Percentiles rank a stretch among this genome's conserved stretches.
phyloP scores from a whole-genome alignment of 2,888 invertebrate species.

The Erebia epiphron region DNA sequence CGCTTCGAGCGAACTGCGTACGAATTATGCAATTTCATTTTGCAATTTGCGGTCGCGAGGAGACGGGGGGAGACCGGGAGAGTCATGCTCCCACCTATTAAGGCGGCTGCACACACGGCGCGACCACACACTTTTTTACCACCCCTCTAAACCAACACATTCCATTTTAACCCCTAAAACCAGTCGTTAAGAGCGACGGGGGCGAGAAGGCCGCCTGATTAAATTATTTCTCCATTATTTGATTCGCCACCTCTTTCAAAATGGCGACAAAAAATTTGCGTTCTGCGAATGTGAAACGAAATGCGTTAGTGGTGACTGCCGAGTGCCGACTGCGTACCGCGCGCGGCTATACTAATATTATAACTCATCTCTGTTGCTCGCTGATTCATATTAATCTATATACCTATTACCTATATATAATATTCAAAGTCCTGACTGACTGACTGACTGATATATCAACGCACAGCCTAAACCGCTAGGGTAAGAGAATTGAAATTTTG shows the following conservation, averaged over 20 bases:
- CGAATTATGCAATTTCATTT: constrained; percentile 80
- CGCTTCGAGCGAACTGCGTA: constrained; percentile 34
- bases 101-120: constrained; percentile 69
- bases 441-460: too few relatives aligned
- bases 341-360: background rate
- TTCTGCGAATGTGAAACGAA: constrained; percentile 22
- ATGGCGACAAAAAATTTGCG: constrained; percentile 70
- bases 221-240: constrained; percentile 80
- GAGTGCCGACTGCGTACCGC: too few relatives aligned
- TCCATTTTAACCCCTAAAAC: constrained; percentile 61
- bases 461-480: too few relatives aligned
- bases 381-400: background rate
- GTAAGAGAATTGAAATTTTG: too few relatives aligned
- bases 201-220: constrained; percentile 57
- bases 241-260: constrained; percentile 80
- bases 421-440: too few relatives aligned
- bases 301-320: background rate
- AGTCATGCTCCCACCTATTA: constrained; percentile 51
- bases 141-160: constrained; percentile 51
- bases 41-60: constrained; percentile 66
- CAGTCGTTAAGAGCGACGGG: constrained; percentile 53
- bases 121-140: constrained; percentile 66
- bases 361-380: background rate
- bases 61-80: constrained; percentile 44
- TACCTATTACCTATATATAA: background rate